Conservation (phyloP, 2,113 vertebrate species). For the Climacteris rufus region DNA sequence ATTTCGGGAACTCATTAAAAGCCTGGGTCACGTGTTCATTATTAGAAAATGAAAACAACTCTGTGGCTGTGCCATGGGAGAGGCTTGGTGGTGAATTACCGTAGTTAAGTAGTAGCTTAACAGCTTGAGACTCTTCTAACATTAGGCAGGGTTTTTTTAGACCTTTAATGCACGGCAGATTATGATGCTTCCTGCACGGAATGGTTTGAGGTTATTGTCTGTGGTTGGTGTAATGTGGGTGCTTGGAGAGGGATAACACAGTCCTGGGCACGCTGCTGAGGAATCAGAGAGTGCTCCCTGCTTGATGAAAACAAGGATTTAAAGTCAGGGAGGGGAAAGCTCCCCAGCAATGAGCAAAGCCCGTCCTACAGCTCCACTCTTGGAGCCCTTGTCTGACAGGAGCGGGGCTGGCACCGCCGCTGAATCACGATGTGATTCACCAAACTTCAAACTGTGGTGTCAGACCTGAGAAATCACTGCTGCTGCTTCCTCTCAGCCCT, state of each 20-base stretch:
- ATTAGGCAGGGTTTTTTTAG: conserved; percentile 20
- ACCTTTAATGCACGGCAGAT: not conserved
- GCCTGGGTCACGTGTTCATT: conserved; percentile 45
- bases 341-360: not conserved
- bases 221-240: conserved; percentile 11
- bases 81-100: conserved; percentile 36
- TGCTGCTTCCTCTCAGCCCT: not conserved
- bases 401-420: not conserved
- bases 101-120: conserved; percentile 40
- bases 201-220: not conserved
- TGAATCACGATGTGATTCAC: not conserved
- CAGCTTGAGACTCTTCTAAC: conserved; percentile 44
- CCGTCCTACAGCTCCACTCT: not conserved
- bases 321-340: not conserved
- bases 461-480: too few relatives aligned
- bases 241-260: not conserved
- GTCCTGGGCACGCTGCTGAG: not conserved
- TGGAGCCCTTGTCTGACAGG: not conserved
- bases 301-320: not conserved
- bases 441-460: not conserved
- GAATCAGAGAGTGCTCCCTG: not conserved
- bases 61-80: conserved; percentile 41
- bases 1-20: conserved; percentile 72
- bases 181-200: conserved; percentile 27
- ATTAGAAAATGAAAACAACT: conserved; percentile 56